A percentile compares a stretch with the other conserved stretches of the same genome.
Evolutionary conservation across 2,113 vertebrate genomes (phyloP).

Genomic region (Odontesthes bonariensis): DNA sequence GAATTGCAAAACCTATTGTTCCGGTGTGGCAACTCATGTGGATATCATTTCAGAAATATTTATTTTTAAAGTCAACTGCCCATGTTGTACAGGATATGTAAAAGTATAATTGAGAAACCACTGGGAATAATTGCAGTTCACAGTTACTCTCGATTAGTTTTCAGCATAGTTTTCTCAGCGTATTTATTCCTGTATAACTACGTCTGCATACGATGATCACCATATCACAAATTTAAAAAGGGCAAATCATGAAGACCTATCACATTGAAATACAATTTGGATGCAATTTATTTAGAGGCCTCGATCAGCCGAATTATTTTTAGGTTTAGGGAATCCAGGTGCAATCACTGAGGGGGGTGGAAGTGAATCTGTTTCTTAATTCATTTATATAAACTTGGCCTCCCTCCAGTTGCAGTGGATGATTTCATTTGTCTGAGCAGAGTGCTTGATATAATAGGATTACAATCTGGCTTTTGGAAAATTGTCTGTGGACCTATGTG

Average conservation of each 20-base stretch:
- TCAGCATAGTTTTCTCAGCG: not conserved
- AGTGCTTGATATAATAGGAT: constrained; percentile 76
- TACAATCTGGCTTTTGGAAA: constrained; percentile 77
- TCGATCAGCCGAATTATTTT: constrained; percentile 70
- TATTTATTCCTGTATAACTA: constrained; percentile 11
- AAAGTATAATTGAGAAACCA: constrained; percentile 6
- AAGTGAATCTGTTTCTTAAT: constrained; percentile 79
- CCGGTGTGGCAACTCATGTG: too few species aligned
- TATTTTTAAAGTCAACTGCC: not conserved
- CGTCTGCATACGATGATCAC: constrained; percentile 8
- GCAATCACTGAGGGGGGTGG: constrained; percentile 71
- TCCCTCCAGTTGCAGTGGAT: constrained; percentile 75
- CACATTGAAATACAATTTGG: constrained; percentile 38
- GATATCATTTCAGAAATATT: too few species aligned
- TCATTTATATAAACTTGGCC: constrained; percentile 80
- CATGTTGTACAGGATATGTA: not conserved
- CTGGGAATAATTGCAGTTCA: constrained; percentile 2
- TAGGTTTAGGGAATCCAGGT: constrained; percentile 71
- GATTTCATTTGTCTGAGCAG: constrained; percentile 79
- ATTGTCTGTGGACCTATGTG: constrained; percentile 64
- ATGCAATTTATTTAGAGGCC: constrained; percentile 66
- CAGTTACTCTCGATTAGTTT: constrained; percentile 17
- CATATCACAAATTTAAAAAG: constrained; percentile 14
- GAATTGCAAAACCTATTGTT: not conserved
- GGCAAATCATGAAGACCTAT: constrained; percentile 23